A percentile compares a stretch with the other conserved stretches of the same genome.
phyloP scores from a whole-genome alignment of 2,797 vertebrate genomes.

The Poecilia picta region DNA sequence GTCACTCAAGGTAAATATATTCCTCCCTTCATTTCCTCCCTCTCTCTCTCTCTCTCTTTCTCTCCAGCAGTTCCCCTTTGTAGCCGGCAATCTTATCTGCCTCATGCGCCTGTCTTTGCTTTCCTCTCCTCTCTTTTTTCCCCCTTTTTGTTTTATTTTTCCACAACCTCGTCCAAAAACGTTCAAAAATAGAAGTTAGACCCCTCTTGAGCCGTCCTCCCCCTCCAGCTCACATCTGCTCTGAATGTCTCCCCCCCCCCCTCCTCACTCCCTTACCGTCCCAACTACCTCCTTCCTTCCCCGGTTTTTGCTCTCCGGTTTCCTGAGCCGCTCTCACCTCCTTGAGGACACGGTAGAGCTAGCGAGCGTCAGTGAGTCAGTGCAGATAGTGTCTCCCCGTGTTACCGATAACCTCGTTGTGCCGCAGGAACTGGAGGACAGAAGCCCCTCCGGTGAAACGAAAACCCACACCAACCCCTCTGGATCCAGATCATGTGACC shows the following conservation, averaged over 20 bases:
- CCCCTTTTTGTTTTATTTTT: slow-evolving; percentile 48
- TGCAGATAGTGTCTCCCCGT: slow-evolving; percentile 54
- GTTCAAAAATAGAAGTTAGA: slow-evolving; percentile 65
- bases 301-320: slow-evolving; percentile 40
- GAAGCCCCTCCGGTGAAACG: slow-evolving; percentile 31
- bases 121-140: neutral
- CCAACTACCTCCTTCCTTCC: neutral
- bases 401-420: slow-evolving; percentile 62
- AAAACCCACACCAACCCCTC: slow-evolving; percentile 1
- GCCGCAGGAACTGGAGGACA: slow-evolving; percentile 43
- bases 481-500: slow-evolving; percentile 5
- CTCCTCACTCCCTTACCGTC: neutral
- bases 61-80: slow-evolving; percentile 35
- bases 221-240: slow-evolving; percentile 6
- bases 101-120: slow-evolving; percentile 29
- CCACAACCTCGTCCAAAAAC: slow-evolving; percentile 46
- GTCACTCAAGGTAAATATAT: slow-evolving; percentile 78
- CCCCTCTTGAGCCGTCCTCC: slow-evolving; percentile 31
- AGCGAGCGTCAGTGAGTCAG: slow-evolving; percentile 47
- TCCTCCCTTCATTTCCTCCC: slow-evolving; percentile 26
- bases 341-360: slow-evolving; percentile 43
- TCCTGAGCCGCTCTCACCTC: slow-evolving; percentile 41
- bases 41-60: slow-evolving; percentile 1
- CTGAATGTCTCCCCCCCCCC: slow-evolving; percentile 1
- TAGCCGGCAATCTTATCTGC: slow-evolving; percentile 41